Percentiles rank a stretch among this genome's conserved stretches.
Conservation (phyloP, 1,140 invertebrate genomes). For the Sipha flava region DNA sequence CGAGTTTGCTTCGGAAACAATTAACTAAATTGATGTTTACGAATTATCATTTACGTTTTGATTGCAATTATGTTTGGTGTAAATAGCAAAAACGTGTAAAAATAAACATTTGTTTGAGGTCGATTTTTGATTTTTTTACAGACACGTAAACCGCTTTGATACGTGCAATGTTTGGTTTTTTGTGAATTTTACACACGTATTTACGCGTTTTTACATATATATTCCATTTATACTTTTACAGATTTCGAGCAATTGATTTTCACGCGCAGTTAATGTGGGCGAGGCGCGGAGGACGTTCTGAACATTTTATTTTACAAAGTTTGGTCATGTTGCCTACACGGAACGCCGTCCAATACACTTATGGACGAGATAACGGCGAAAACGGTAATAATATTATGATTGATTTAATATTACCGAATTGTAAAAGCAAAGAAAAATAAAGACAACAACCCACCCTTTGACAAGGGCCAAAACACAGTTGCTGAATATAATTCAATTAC, state of each 20-base stretch:
- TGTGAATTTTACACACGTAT: too few species aligned
- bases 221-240: background rate
- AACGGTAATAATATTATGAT: conserved; percentile 31
- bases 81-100: too few species aligned
- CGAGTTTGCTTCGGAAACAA: too few species aligned
- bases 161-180: too few species aligned
- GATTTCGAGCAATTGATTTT: background rate
- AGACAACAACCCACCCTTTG: conserved; percentile 23
- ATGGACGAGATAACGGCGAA: conserved; percentile 20
- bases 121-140: too few species aligned
- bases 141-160: too few species aligned
- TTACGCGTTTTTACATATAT: too few species aligned
- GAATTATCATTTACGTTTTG: too few species aligned
- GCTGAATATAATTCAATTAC: conserved; percentile 31
- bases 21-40: too few species aligned
- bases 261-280: background rate
- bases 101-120: too few species aligned
- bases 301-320: too few species aligned
- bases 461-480: conserved; percentile 15
- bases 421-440: conserved; percentile 15
- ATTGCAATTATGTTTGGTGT: too few species aligned
- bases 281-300: background rate
- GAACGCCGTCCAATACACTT: conserved; percentile 19
- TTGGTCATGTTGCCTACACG: background rate
- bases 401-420: conserved; percentile 30